phyloP scores from a whole-genome alignment of 2,797 vertebrate species.

The Synanceia verrucosa region DNA sequence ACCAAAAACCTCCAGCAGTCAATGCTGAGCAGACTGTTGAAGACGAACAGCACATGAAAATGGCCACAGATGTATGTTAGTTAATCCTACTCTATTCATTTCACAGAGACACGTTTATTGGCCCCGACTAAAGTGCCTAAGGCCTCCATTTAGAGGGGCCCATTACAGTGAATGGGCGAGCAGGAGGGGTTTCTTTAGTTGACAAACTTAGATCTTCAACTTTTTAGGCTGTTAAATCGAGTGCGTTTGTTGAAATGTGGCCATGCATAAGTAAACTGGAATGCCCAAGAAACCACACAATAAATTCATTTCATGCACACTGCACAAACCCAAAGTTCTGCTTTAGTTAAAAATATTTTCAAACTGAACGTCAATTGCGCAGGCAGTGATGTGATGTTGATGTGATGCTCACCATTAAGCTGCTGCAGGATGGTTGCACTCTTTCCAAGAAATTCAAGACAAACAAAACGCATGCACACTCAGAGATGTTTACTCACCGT shows the following conservation, averaged over 20 bases:
- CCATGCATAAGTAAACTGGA: neutral
- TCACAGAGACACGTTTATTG: conserved; percentile 69
- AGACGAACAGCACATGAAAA: conserved; percentile 74
- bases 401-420: neutral
- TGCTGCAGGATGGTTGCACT: neutral
- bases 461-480: conserved; percentile 5
- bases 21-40: conserved; percentile 73
- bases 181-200: conserved; percentile 22
- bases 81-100: conserved; percentile 75
- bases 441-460: neutral
- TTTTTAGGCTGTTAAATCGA: conserved; percentile 35
- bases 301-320: neutral
- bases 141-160: conserved; percentile 47
- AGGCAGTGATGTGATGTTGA: neutral
- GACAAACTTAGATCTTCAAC: conserved; percentile 30
- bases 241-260: conserved; percentile 27
- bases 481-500: conserved; percentile 79
- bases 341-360: neutral
- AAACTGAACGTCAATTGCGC: neutral
- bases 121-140: conserved; percentile 41
- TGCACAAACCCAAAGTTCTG: neutral
- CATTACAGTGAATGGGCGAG: conserved; percentile 43
- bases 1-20: conserved; percentile 83
- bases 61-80: conserved; percentile 78
- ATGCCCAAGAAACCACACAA: neutral